A percentile compares a stretch with the other conserved stretches of the same genome.
Conservation (phyloP, 2,888 invertebrate genomes). For the Drosophila eohydei region DNA sequence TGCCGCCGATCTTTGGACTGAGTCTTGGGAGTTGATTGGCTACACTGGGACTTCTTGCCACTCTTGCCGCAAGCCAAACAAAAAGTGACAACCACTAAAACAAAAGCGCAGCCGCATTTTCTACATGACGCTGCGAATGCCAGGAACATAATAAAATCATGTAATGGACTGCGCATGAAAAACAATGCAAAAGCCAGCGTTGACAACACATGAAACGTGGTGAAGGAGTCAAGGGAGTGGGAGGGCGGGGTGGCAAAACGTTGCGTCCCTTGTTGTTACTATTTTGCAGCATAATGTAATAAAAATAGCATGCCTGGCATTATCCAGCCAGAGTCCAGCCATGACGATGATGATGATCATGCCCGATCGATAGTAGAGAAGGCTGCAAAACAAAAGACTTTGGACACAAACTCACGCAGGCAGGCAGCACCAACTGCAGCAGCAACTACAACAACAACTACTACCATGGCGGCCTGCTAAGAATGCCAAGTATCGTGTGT, state of each 20-base stretch:
- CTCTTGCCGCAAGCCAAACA: constrained; percentile 65
- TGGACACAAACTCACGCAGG: constrained; percentile 79
- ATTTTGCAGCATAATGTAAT: constrained; percentile 80
- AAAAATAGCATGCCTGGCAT: constrained; percentile 76
- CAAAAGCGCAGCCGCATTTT: constrained; percentile 79
- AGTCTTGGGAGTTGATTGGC: constrained; percentile 32
- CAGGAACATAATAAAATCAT: constrained; percentile 80
- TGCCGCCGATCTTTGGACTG: constrained; percentile 59
- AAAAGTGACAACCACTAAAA: constrained; percentile 80
- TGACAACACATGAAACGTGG: constrained; percentile 54
- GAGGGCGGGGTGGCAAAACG: not conserved
- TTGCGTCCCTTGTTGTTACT: constrained; percentile 73
- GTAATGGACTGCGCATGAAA: constrained; percentile 80
- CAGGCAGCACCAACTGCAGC: constrained; percentile 35
- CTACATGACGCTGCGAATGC: constrained; percentile 79
- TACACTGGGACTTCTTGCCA: constrained; percentile 33
- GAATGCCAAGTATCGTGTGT: constrained; percentile 81
- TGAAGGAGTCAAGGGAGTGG: not conserved
- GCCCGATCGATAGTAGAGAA: constrained; percentile 72
- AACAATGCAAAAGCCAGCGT: constrained; percentile 79
- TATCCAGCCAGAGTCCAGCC: constrained; percentile 59
- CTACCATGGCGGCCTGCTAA: constrained; percentile 67
- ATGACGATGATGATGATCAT: constrained; percentile 66
- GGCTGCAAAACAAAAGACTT: constrained; percentile 76
- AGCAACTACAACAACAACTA: constrained; percentile 26